Conservation (phyloP, 2,113 vertebrate genomes). For the Lasiurus borealis region DNA sequence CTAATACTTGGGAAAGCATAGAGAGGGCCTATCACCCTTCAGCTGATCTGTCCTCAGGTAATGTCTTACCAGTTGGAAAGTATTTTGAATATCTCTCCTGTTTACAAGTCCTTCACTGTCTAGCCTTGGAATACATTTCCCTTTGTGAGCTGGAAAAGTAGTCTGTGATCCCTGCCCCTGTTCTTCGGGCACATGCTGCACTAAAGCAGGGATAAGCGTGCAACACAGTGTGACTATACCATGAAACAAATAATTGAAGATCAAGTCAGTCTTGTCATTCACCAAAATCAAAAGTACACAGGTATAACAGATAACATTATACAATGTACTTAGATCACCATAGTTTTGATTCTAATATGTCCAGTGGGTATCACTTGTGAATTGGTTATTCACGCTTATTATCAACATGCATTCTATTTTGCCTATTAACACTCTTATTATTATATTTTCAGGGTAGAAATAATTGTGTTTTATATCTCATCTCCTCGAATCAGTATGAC, state of each 20-base stretch:
- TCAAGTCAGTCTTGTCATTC: neutral
- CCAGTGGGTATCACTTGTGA: neutral
- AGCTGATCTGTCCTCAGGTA: neutral
- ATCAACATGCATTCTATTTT: conserved; percentile 23
- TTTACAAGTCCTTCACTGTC: neutral
- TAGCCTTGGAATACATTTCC: neutral
- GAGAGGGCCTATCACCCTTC: neutral
- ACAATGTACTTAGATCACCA: neutral
- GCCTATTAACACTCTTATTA: neutral
- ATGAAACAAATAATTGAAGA: conserved; percentile 27
- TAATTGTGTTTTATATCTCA: conserved; percentile 15
- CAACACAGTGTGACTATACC: neutral
- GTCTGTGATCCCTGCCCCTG: neutral
- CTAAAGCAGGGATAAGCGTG: neutral
- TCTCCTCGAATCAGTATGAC: neutral
- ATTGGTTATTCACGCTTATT: conserved; percentile 42
- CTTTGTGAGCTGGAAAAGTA: neutral
- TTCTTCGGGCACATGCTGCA: neutral
- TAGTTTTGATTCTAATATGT: conserved; percentile 42
- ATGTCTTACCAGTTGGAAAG: neutral
- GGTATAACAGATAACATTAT: neutral
- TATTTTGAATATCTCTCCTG: neutral
- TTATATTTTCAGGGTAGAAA: conserved; percentile 26
- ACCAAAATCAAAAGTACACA: neutral
- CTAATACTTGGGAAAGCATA: neutral